Evolutionary conservation across 2,888 invertebrate genomes (phyloP), one percentile per base, ranked within the genome.

Genomic region (Mycalesis mineus): DNA sequence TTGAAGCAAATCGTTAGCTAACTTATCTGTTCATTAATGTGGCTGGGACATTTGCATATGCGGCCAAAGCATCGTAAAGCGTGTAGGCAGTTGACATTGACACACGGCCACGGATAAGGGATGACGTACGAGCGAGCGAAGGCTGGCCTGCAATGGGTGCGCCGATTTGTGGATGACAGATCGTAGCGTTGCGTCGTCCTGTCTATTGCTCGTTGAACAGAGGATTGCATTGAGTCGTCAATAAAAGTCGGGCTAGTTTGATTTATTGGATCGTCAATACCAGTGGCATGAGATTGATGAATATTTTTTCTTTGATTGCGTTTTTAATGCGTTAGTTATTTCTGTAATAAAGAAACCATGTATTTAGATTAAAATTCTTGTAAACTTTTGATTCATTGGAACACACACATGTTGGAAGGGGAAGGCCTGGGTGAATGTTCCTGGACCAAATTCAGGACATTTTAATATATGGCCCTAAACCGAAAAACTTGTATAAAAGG

Each of bases 51-150:
- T 77, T 75, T 72, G 74, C 70, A 73, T 72, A 72, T 70, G 68
- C 65, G 68, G 70, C 65, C 69, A 62, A 69, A 68, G 66, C 70
- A 67, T 68, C 62, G 64, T 65, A 65, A 63, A 64, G 64, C 64
- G 62, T 58, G 62, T 58, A 64, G 64, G 60, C 58, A 59, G 57
- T 64, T 61, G 84, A 82, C 83, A 78, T 70, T 83, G 83, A 85
- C 84, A 75, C 75, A 85, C 72, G 74, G 72, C 72, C 68, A 70
- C 71, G 77, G 83, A 84, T 85, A 85, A 81, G 75, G 72, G 69
- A 81, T 87, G 87, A 88, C 80, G 75, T 79, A 84, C 71, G 78
- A 67, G 72, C 72, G 69, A 67, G 72, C 72, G 69, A 67, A 65
- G 66, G 64, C 69, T 66, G 58, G 67, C 67, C 71, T 68, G 67